Base-by-base conservation (phyloP, 2,797 vertebrate genomes). In the Neopelma chrysocephalum region DNA sequence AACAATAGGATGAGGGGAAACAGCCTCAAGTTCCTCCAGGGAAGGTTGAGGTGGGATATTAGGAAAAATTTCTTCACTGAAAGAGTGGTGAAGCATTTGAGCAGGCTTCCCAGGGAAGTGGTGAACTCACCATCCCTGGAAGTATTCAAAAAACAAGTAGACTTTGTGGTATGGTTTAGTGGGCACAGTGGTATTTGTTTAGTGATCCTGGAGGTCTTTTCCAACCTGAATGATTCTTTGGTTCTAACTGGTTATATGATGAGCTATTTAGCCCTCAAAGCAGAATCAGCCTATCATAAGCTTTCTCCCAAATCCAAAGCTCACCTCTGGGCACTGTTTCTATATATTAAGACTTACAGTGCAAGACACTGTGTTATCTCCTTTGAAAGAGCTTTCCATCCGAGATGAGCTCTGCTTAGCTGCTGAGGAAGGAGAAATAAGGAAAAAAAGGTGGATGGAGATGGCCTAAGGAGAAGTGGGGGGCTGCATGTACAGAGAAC, bases 301-400 rank as follows among this genome's bases (percentile, higher is more conserved):
- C 50, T 58, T 72, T 71, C 72, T 19, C 10, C 50, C 38, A 40
- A 45, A 47, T 10, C 31, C 40, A 31, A 17, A 91, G 40, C 34
- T 88, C 54, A 16, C 22, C 53, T 73, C 66, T 70, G 60, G 40
- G 31, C 17, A 1, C 38, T 61, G 20, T 45, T 77, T 45, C 14
- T 58, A 0, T 34, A 1, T 14, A 17, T 50, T 5, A 34, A 45
- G 25, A 36, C 13, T 66, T 4, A 3, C 9, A 11, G 16, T 9
- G 15, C 15, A 51, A 17, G 58, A 34, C 48, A 17, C 7, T 40
- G 40, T 5, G 3, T 85, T 71, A 75, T 71, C 54, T 65, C 15
- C 19, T 48, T 15, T 1, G 0, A 22, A 60, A 51, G 71, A 78
- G 38, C 54, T 88, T 78, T 87, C 43, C 9, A 7, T 25, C 34